Conservation (phyloP, 1,140 invertebrate species). For the Drosophila tristis region DNA sequence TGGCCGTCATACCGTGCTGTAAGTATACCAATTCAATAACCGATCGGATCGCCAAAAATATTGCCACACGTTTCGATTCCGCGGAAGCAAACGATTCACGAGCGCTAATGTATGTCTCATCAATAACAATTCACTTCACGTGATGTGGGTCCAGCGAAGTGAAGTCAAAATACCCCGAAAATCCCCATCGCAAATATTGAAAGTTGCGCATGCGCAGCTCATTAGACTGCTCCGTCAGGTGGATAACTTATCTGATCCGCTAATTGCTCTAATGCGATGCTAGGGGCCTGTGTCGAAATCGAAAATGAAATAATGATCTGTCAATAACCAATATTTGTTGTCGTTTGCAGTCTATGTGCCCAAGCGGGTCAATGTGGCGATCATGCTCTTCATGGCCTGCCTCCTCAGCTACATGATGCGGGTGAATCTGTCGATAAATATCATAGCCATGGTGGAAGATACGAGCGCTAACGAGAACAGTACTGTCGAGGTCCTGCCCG, state of each 20-base stretch:
- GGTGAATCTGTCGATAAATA: conserved; percentile 90
- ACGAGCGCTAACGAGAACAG: conserved; percentile 49
- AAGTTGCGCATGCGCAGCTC: conserved; percentile 52
- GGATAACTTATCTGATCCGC: conserved; percentile 17
- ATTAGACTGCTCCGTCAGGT: conserved; percentile 34
- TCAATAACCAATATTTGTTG: conserved; percentile 54
- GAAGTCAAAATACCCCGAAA: conserved; percentile 44
- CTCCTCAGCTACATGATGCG: conserved; percentile 90
- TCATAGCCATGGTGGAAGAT: conserved; percentile 89
- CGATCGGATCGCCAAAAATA: conserved; percentile 3
- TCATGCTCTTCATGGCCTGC: conserved; percentile 89
- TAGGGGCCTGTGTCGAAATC: conserved; percentile 29
- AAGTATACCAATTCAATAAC: conserved; percentile 51
- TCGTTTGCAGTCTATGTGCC: conserved; percentile 69
- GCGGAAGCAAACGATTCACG: conserved; percentile 1
- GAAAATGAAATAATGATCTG: conserved; percentile 24
- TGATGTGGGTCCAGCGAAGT: conserved; percentile 25
- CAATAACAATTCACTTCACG: conserved; percentile 56
- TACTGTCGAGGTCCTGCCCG: conserved; percentile 54
- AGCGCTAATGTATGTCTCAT: conserved; percentile 10
- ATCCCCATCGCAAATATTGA: conserved; percentile 47
- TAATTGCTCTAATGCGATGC: conserved; percentile 51
- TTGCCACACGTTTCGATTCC: conserved; percentile 33
- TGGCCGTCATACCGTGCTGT: conserved; percentile 78
- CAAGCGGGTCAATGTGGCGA: conserved; percentile 85